Evolutionary conservation across 2,113 vertebrate species (phyloP).

Genomic region (Acrocephalus kingi): DNA sequence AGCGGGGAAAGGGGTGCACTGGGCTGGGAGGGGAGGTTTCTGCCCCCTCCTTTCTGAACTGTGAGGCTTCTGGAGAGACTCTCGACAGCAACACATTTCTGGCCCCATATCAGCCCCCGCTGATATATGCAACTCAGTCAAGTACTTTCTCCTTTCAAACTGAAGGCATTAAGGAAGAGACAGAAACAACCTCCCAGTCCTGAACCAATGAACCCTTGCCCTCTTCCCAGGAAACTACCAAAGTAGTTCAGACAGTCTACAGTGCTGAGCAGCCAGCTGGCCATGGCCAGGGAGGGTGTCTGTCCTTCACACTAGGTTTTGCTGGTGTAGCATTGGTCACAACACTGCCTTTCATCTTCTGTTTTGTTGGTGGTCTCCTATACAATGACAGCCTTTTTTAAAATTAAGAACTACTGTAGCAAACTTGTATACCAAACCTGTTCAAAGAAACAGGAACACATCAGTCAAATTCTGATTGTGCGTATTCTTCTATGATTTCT

Average conservation of each 20-base stretch:
- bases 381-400: not conserved
- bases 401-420: not conserved
- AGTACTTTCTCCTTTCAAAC: not conserved
- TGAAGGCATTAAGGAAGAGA: not conserved
- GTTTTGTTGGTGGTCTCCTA: not conserved
- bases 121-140: not conserved
- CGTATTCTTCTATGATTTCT: not conserved
- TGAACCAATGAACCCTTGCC: not conserved
- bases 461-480: not conserved
- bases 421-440: not conserved
- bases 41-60: not conserved
- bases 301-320: not conserved
- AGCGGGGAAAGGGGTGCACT: rapidly evolving
- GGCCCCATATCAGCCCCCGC: rapidly evolving
- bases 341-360: not conserved
- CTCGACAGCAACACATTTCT: not conserved
- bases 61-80: not conserved
- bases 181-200: not conserved
- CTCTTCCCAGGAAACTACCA: not conserved
- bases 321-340: not conserved
- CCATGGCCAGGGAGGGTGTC: not conserved
- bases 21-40: not conserved
- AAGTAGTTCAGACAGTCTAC: not conserved
- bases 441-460: not conserved
- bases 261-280: not conserved